These are phyloP conservation scores for Adoxophyes honmai DNA, from an alignment of 1,140 invertebrate genomes.

Conservation along the genomic window DNA sequence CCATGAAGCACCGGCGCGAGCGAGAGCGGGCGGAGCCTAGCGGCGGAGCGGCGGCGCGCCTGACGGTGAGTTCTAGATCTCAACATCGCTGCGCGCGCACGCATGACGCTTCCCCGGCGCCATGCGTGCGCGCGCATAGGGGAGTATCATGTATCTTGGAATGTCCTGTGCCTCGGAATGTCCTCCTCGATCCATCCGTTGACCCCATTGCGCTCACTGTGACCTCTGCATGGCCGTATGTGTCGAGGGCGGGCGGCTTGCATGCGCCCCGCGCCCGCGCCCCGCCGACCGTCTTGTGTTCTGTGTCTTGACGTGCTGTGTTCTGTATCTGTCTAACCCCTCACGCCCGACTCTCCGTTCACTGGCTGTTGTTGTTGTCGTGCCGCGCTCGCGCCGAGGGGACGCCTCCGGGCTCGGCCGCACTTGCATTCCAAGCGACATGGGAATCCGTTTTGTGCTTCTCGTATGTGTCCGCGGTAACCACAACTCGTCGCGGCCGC, in stretches of 20 bases:
- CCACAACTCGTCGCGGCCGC: conserved; percentile 28
- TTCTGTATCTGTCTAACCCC: conserved; percentile 58
- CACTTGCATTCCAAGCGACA: conserved; percentile 78
- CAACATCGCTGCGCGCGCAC: conserved; percentile 74
- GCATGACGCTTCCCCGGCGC: conserved; percentile 30
- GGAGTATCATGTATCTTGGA: conserved; percentile 79
- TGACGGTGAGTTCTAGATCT: conserved; percentile 77
- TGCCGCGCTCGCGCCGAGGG: conserved; percentile 42
- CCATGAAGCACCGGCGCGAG: conserved; percentile 30
- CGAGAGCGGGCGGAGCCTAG: conserved; percentile 22
- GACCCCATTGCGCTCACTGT: conserved; percentile 63
- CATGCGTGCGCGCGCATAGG: conserved; percentile 72
- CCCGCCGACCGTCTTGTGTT: conserved; percentile 63
- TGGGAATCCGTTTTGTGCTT: conserved; percentile 62
- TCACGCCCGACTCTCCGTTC: conserved; percentile 51
- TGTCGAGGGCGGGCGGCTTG: conserved; percentile 61
- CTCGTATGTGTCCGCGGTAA: conserved; percentile 44
- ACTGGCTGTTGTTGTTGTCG: conserved; percentile 53
- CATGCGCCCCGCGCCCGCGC: conserved; percentile 53
- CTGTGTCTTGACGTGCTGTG: conserved; percentile 74
- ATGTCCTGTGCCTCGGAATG: conserved; percentile 79
- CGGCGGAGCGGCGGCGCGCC: conserved; percentile 21
- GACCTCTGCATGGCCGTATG: conserved; percentile 71
- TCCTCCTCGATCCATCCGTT: conserved; percentile 75
- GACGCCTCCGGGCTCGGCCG: conserved; percentile 52